phyloP scores from a whole-genome alignment of 1,140 invertebrate genomes.

The Mizuhopecten yessoensis region DNA sequence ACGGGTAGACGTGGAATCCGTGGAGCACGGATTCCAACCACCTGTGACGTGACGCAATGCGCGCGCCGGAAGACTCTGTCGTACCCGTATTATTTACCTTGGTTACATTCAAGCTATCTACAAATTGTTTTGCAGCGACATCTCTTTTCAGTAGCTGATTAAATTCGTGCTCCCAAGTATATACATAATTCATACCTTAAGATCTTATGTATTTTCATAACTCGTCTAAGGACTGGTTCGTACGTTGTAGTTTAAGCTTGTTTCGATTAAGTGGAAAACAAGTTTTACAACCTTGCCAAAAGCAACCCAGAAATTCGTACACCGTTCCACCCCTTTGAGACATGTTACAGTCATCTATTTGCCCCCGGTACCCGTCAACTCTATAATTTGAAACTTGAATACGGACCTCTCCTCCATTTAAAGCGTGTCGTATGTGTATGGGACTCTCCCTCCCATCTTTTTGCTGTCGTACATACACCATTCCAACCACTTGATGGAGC shows the following conservation, averaged over 20 bases:
- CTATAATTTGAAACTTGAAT: constrained; percentile 51
- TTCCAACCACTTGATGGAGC: constrained; percentile 58
- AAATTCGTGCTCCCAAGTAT: constrained; percentile 51
- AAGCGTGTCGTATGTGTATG: constrained; percentile 50
- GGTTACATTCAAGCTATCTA: too few species aligned
- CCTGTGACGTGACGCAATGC: too few species aligned
- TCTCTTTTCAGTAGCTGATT: constrained; percentile 26
- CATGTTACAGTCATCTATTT: neutral
- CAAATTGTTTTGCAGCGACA: constrained; percentile 3
- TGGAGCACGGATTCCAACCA: too few species aligned
- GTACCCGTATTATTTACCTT: too few species aligned
- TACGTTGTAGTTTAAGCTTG: constrained; percentile 41
- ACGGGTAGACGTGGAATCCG: too few species aligned
- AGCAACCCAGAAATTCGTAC: constrained; percentile 54
- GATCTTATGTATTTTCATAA: constrained; percentile 17
- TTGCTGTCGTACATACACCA: constrained; percentile 48
- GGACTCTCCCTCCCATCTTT: constrained; percentile 43
- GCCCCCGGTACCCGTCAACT: constrained; percentile 45
- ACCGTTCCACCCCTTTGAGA: constrained; percentile 42
- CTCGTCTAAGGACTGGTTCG: constrained; percentile 53
- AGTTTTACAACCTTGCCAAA: constrained; percentile 45
- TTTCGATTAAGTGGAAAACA: constrained; percentile 51
- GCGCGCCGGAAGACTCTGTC: too few species aligned
- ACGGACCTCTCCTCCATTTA: constrained; percentile 54
- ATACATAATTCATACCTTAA: constrained; percentile 42